A percentile compares a stretch with the other conserved stretches of the same genome.
Conservation (phyloP, 2,797 vertebrate species). For the Tachyglossus aculeatus region DNA sequence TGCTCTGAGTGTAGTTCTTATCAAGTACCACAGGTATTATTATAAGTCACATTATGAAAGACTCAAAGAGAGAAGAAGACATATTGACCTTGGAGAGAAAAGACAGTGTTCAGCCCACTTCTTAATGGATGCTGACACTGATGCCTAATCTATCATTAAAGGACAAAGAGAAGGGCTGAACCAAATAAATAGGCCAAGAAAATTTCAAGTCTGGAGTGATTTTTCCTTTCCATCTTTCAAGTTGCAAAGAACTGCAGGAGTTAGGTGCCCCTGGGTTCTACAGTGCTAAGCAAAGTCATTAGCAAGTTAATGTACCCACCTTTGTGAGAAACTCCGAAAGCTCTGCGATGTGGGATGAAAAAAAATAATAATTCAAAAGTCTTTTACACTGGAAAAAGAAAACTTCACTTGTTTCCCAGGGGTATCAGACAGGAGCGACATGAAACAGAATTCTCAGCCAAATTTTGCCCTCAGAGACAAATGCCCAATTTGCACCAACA, state of each 20-base stretch:
- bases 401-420: constrained; percentile 12
- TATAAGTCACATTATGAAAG: no score
- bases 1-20: no score
- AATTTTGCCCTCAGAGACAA: no score
- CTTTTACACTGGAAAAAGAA: constrained; percentile 24
- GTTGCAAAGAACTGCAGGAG: constrained; percentile 19
- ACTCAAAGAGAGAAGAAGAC: no score
- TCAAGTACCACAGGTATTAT: no score
- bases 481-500: no score
- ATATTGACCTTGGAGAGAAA: no score
- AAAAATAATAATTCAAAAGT: constrained; percentile 20
- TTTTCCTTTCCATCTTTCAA: constrained; percentile 7
- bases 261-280: constrained; percentile 43
- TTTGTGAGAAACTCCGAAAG: background rate
- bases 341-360: constrained; percentile 14
- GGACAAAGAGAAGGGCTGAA: no score
- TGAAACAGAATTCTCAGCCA: no score
- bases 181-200: constrained; percentile 16
- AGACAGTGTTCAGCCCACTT: constrained; percentile 39
- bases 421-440: background rate
- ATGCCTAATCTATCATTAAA: no score
- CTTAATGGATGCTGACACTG: constrained; percentile 55
- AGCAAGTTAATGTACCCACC: constrained; percentile 20
- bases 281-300: constrained; percentile 10
- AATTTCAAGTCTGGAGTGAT: constrained; percentile 27